Evolutionary conservation across 2,113 vertebrate genomes (phyloP).

Genomic region (Corythoichthys intestinalis): DNA sequence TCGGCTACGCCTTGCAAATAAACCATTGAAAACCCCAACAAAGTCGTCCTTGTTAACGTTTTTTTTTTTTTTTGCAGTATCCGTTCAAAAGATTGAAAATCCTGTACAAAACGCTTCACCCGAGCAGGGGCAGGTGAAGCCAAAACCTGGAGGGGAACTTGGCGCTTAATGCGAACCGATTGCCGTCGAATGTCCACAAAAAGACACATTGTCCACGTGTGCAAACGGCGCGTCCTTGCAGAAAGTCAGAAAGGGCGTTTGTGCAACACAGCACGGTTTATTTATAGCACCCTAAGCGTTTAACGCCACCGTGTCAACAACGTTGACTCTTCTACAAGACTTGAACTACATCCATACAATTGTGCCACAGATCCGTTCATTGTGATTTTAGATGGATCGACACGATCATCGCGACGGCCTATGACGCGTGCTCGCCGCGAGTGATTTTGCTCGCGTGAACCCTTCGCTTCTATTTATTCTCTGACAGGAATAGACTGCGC

Average conservation of each 20-base stretch:
- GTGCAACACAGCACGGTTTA: conserved; percentile 53
- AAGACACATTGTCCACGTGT: neutral
- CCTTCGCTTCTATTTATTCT: conserved; percentile 69
- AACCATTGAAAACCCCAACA: no score
- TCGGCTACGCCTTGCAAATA: no score
- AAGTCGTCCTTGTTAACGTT: no score
- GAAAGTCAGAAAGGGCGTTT: conserved; percentile 47
- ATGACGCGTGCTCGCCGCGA: conserved; percentile 58
- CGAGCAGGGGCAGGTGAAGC: neutral
- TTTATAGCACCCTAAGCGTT: conserved; percentile 53
- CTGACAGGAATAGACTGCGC: conserved; percentile 53
- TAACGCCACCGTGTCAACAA: neutral
- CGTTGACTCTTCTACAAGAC: neutral
- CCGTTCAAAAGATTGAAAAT: no score
- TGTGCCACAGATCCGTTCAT: no score
- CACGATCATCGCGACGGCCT: conserved; percentile 16
- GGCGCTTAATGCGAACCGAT: no score
- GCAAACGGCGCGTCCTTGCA: neutral
- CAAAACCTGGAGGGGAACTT: neutral
- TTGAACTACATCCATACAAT: neutral
- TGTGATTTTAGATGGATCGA: no score
- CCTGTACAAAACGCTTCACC: no score
- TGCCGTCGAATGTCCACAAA: neutral
- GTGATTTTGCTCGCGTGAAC: conserved; percentile 57
- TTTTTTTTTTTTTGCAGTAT: no score